phyloP scores from a whole-genome alignment of 2,888 invertebrate genomes.

The Nycteola revayana region DNA sequence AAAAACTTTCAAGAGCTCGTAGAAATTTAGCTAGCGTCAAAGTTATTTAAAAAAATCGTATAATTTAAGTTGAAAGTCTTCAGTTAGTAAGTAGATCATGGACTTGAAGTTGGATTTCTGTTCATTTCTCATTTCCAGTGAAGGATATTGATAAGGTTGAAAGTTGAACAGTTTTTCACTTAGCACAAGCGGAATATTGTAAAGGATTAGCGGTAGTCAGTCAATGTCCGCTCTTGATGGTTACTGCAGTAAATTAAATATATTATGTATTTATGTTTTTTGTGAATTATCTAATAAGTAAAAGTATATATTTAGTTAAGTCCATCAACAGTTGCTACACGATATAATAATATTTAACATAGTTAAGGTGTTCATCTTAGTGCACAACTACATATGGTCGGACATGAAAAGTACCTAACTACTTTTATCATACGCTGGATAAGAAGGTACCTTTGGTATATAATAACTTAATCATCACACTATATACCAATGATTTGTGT shows the following conservation, averaged over 20 bases:
- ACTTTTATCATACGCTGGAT: too few relatives aligned
- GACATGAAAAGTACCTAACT: too few relatives aligned
- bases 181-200: slow-evolving; percentile 40
- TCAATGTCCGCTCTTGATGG: slow-evolving; percentile 30
- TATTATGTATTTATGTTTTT: too few relatives aligned
- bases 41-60: slow-evolving; percentile 18
- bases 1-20: background rate
- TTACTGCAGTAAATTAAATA: slow-evolving; percentile 16
- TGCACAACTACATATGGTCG: too few relatives aligned
- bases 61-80: slow-evolving; percentile 28
- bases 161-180: slow-evolving; percentile 44
- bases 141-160: slow-evolving; percentile 41
- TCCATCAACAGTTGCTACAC: too few relatives aligned
- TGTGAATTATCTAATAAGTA: too few relatives aligned
- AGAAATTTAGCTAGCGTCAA: slow-evolving; percentile 15
- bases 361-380: too few relatives aligned
- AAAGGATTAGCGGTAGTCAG: slow-evolving; percentile 34
- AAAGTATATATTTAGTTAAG: too few relatives aligned
- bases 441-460: too few relatives aligned
- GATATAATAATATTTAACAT: too few relatives aligned
- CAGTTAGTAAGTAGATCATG: slow-evolving; percentile 16
- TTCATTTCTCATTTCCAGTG: slow-evolving; percentile 25
- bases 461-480: too few relatives aligned
- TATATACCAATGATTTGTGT: too few relatives aligned
- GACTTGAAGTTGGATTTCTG: slow-evolving; percentile 33